Base-by-base conservation (phyloP, 1,140 invertebrate species). In the Telenomus remus region DNA sequence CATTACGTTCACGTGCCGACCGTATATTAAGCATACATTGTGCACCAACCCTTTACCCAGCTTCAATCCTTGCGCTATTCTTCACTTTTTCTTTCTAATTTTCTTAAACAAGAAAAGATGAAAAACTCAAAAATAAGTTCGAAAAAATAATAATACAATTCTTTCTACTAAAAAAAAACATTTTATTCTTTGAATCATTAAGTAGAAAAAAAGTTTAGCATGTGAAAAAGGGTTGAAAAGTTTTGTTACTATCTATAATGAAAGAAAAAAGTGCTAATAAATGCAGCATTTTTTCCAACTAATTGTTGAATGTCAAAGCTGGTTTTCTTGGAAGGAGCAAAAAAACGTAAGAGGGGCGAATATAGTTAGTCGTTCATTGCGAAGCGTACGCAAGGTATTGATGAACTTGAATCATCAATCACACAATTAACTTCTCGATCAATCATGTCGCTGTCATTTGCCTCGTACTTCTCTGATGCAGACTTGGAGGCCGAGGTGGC, bases 1-100 rank as follows among this genome's bases (percentile, higher is more conserved):
- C 86, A 88, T 86, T 87, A 86, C 84, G 86, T 88, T 88, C 86
- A 88, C 84, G 84, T 81, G 82, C 83, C 82, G 81, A 79, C 85
- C 85, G 81, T 88, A 87, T 88, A 88, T 88, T 86, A 87, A 85
- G 83, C 85, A 84, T 87, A 86, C 83, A 87, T 86, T 86, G 84
- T 86, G 81, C 83, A 78, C 79, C 80, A 85, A 84, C 81, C 85
- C 84, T 86, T 71, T 72, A 15, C 66, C n/a, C 54, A 54, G 47
- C 59, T 71, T 66, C 70, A 61, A 66, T 76, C 57, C 49, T 44
- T 9, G 37, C 37, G 37, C 2, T n/a, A 11, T 39, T 39, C 37
- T 39, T 39, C 9, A 1, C 6, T 27, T 27, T 27, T 27, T 27
- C 6, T 1, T 27, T 6, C 1, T 27, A 27, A 27, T 27, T 27